phyloP scores from a whole-genome alignment of 37 sponge, comb jelly and placozoan species.

The Geodia barretti region DNA sequence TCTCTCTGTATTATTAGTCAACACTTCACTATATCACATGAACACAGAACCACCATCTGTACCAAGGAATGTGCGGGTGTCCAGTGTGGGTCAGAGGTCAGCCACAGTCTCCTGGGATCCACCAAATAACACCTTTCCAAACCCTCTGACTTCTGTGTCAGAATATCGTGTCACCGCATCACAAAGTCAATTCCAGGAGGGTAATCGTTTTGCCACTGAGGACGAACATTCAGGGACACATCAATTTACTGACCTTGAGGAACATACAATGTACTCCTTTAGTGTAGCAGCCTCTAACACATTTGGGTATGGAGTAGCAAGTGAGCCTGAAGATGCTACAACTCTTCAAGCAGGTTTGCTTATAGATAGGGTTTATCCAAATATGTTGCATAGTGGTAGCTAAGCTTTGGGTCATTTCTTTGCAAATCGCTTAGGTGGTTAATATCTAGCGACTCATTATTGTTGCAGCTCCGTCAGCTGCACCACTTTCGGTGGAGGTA shows the following conservation, averaged over 20 bases:
- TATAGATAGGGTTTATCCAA: neutral
- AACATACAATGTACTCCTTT: neutral
- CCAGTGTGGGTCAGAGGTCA: neutral
- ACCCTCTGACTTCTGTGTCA: neutral
- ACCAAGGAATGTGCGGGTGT: neutral
- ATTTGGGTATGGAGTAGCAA: neutral
- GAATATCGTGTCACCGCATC: neutral
- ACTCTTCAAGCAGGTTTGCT: neutral
- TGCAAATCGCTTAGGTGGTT: neutral
- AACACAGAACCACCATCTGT: neutral
- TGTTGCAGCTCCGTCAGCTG: neutral
- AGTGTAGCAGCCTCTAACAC: neutral
- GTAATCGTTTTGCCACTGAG: neutral
- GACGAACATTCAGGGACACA: neutral
- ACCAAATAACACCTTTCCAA: neutral
- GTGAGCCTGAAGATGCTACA: neutral
- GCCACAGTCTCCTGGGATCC: neutral
- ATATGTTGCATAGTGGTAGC: neutral
- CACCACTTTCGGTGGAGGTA: neutral
- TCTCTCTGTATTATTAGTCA: neutral
- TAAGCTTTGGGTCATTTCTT: neutral
- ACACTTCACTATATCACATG: no score
- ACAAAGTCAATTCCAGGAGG: neutral
- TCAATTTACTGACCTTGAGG: neutral
- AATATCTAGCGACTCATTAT: no score